Evolutionary conservation across 2,113 vertebrate genomes (phyloP).

Genomic region (Nerophis ophidion): DNA sequence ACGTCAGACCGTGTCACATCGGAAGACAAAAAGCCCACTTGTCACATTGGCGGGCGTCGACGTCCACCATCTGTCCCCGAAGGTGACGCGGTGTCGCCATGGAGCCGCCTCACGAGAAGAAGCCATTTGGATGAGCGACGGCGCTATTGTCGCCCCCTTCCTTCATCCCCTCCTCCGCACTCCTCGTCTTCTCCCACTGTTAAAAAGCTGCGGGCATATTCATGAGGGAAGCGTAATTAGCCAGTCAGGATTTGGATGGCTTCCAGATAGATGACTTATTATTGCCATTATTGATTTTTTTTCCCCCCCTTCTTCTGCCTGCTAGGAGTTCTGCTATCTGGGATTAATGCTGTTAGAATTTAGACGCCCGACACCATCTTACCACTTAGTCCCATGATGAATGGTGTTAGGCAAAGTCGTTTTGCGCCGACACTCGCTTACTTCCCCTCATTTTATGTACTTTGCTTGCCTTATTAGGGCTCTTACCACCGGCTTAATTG

Average conservation of each 20-base stretch:
- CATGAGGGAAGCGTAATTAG: slow-evolving; percentile 70
- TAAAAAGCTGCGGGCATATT: slow-evolving; percentile 64
- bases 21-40: slow-evolving; percentile 37
- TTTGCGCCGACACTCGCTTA: slow-evolving; percentile 67
- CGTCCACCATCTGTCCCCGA: slow-evolving; percentile 38
- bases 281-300: slow-evolving; percentile 66
- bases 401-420: slow-evolving; percentile 68
- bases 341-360: slow-evolving; percentile 74
- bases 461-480: slow-evolving; percentile 71
- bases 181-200: slow-evolving; percentile 40
- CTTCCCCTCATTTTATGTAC: slow-evolving; percentile 67
- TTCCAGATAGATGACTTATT: slow-evolving; percentile 73
- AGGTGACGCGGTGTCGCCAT: slow-evolving; percentile 34
- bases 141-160: slow-evolving; percentile 25
- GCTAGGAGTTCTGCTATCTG: slow-evolving; percentile 62
- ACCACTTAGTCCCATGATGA: slow-evolving; percentile 73
- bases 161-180: slow-evolving; percentile 17
- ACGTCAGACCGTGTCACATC: slow-evolving; percentile 41
- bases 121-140: slow-evolving; percentile 20
- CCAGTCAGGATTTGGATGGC: slow-evolving; percentile 61
- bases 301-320: slow-evolving; percentile 57
- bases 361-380: slow-evolving; percentile 66
- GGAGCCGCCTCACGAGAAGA: slow-evolving; percentile 42
- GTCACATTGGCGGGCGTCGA: slow-evolving; percentile 58
- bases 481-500: slow-evolving; percentile 70